phyloP scores from a whole-genome alignment of 2,113 vertebrate species.

The Eudyptes chrysolophus region DNA sequence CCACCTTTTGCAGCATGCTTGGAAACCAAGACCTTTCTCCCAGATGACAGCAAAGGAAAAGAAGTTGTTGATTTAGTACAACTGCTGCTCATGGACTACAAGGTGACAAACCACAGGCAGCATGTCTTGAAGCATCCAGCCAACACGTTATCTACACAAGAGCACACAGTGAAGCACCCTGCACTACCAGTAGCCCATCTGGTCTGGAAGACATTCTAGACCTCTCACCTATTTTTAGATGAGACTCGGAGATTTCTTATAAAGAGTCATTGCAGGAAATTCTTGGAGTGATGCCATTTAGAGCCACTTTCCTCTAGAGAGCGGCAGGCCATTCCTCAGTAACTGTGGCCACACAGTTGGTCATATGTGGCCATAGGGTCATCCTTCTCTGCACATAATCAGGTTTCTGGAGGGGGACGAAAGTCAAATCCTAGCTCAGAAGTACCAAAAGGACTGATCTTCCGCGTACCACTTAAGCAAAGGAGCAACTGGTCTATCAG shows the following conservation, averaged over 20 bases:
- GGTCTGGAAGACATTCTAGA: neutral
- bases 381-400: neutral
- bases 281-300: neutral
- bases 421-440: neutral
- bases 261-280: neutral
- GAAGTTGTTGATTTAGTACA: neutral
- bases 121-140: neutral
- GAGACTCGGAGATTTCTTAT: neutral
- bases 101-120: neutral
- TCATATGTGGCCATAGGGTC: too few relatives aligned
- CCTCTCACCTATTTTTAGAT: neutral
- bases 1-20: neutral
- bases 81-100: neutral
- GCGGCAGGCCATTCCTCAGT: neutral
- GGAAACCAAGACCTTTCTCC: neutral
- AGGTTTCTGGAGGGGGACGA: neutral
- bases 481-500: neutral
- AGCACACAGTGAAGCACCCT: neutral
- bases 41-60: neutral
- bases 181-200: neutral
- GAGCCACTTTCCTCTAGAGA: neutral
- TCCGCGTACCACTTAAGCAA: neutral
- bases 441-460: neutral
- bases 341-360: neutral
- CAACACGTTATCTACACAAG: neutral